phyloP scores from a whole-genome alignment of 2,888 invertebrate species.

The Bibio marci region DNA sequence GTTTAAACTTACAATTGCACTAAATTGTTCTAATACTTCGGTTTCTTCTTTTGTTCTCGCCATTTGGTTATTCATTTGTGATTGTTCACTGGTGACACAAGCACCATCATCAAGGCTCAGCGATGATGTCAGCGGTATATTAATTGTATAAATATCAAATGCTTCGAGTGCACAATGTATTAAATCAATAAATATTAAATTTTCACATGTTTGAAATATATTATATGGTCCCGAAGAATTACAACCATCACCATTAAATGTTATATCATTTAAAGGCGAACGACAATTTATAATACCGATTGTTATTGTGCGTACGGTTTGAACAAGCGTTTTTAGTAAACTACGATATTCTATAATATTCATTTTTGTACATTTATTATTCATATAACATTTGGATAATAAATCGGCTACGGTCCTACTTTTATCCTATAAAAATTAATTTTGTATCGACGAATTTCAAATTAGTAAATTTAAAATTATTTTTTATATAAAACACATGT shows the following conservation, averaged over 20 bases:
- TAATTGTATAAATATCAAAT: conserved; percentile 79
- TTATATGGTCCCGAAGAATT: conserved; percentile 24
- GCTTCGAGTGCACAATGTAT: conserved; percentile 92
- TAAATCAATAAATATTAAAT: conserved; percentile 75
- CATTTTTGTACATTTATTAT: conserved; percentile 53
- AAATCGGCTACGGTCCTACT: too few species aligned
- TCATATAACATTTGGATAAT: conserved; percentile 13
- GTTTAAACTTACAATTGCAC: conserved; percentile 66
- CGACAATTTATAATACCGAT: conserved; percentile 88
- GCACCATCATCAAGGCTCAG: too few species aligned
- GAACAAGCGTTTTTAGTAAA: conserved; percentile 86
- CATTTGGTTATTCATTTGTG: conserved; percentile 20
- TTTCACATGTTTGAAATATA: conserved; percentile 69
- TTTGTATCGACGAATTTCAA: too few species aligned
- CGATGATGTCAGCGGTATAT: conserved; percentile 32
- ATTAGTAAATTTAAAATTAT: too few species aligned
- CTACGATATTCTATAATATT: conserved; percentile 84
- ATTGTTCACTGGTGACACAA: too few species aligned
- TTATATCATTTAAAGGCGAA: conserved; percentile 16
- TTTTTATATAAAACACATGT: too few species aligned
- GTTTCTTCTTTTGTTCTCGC: conserved; percentile 91
- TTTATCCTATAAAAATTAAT: conserved; percentile 40
- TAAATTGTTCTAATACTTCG: conserved; percentile 92
- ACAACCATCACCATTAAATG: conserved; percentile 8
- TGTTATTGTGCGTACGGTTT: conserved; percentile 91